Conservation (phyloP, 2,888 invertebrate genomes). For the Aphidoletes aphidimyza region DNA sequence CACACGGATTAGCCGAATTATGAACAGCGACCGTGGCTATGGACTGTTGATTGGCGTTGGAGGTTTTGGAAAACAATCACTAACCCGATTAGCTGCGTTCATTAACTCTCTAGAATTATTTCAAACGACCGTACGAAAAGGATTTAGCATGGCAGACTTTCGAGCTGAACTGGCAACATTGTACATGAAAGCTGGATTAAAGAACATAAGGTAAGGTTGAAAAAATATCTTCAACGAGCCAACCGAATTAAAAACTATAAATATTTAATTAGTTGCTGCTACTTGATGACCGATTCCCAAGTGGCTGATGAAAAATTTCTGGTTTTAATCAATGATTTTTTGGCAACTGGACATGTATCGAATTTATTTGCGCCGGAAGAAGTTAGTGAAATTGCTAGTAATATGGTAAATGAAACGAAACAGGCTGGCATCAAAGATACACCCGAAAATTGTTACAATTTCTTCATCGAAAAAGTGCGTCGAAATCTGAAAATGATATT, state of each 20-base stretch:
- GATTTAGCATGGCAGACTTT: conserved; percentile 87
- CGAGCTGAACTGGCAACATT: conserved; percentile 87
- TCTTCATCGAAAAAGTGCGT: conserved; percentile 94
- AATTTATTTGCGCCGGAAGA: conserved; percentile 96
- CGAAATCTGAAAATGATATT: conserved; percentile 89
- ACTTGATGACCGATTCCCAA: conserved; percentile 94
- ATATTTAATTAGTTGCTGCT: conserved; percentile 76
- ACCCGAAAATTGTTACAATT: conserved; percentile 96
- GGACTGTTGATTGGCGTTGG: conserved; percentile 95
- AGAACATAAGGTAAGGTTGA: conserved; percentile 92
- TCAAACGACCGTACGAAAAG: conserved; percentile 90
- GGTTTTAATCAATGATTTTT: conserved; percentile 93
- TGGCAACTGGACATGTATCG: conserved; percentile 96
- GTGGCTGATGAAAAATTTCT: conserved; percentile 95
- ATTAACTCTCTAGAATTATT: conserved; percentile 94
- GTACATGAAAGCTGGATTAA: conserved; percentile 91
- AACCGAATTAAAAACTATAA: too few relatives aligned
- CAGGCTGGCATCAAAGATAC: conserved; percentile 91
- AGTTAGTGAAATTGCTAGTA: conserved; percentile 91
- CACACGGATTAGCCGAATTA: conserved; percentile 90
- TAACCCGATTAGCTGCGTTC: conserved; percentile 91
- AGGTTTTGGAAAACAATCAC: conserved; percentile 94
- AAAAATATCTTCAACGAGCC: conserved; percentile 98
- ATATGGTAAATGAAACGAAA: conserved; percentile 84
- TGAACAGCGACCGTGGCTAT: conserved; percentile 95